phyloP scores from a whole-genome alignment of 2,797 vertebrate genomes.

The Falco biarmicus region DNA sequence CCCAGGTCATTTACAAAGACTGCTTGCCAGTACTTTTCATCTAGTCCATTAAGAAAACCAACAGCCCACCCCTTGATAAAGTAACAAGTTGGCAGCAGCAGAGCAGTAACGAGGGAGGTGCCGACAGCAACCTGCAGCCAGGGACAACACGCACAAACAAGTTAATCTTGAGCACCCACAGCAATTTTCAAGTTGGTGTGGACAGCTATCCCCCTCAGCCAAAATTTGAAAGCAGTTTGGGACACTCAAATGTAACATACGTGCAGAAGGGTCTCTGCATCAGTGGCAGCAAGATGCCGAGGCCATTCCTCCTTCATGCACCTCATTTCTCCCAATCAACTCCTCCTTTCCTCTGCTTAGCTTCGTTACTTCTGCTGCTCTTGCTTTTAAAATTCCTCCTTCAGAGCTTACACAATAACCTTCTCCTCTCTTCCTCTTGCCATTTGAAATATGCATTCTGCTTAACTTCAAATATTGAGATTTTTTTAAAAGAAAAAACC shows the following conservation, averaged over 20 bases:
- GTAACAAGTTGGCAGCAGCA: background rate
- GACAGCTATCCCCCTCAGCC: background rate
- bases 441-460: background rate
- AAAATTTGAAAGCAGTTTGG: background rate
- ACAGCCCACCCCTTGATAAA: fast-evolving
- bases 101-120: background rate
- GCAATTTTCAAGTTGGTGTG: background rate
- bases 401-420: background rate
- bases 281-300: background rate
- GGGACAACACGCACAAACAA: background rate
- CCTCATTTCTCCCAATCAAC: background rate
- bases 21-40: background rate
- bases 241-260: background rate
- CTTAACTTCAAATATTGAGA: background rate
- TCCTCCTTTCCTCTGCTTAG: background rate
- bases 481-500: background rate
- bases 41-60: background rate
- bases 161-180: background rate
- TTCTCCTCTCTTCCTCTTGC: background rate
- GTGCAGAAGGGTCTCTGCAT: background rate
- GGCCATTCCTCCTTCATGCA: background rate
- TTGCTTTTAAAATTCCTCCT: background rate
- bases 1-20: background rate
- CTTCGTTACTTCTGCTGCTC: background rate
- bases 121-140: fast-evolving